Evolutionary conservation across 2,888 invertebrate species (phyloP).

Genomic region (Tetranychus piercei): DNA sequence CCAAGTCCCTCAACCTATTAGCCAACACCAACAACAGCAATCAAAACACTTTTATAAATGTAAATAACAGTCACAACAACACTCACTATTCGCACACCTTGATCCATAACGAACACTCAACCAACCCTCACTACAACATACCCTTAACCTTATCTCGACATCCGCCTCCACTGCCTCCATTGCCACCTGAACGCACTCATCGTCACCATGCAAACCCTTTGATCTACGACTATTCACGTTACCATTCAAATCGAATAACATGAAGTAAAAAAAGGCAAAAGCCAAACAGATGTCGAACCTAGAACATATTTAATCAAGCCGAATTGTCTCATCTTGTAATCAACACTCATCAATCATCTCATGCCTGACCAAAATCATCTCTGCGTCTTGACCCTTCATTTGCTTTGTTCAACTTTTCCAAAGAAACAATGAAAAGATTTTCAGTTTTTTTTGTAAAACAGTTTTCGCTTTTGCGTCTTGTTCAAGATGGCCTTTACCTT

Average conservation of each 20-base stretch:
- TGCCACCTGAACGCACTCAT: not conserved
- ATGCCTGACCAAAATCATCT: too few relatives aligned
- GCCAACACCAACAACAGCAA: not conserved
- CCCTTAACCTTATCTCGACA: not conserved
- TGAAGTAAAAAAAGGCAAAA: not conserved
- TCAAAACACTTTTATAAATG: not conserved
- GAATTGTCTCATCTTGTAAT: not conserved
- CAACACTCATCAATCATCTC: too few relatives aligned
- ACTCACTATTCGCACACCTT: not conserved
- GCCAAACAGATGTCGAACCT: not conserved
- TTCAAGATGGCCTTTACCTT: too few relatives aligned
- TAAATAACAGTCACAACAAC: not conserved
- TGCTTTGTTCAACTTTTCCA: too few relatives aligned
- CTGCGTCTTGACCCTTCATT: too few relatives aligned
- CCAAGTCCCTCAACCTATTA: not conserved
- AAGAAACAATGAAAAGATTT: too few relatives aligned
- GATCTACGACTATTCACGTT: not conserved
- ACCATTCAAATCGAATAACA: not conserved
- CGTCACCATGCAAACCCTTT: not conserved
- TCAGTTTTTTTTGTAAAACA: too few relatives aligned
- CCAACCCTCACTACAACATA: not conserved
- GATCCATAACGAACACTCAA: not conserved
- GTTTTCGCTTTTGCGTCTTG: too few relatives aligned
- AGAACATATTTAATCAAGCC: not conserved
- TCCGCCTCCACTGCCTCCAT: not conserved